Percentiles rank a stretch among this genome's conserved stretches.
Conservation (phyloP, 2,888 invertebrate species). For the Philereme transversata region DNA sequence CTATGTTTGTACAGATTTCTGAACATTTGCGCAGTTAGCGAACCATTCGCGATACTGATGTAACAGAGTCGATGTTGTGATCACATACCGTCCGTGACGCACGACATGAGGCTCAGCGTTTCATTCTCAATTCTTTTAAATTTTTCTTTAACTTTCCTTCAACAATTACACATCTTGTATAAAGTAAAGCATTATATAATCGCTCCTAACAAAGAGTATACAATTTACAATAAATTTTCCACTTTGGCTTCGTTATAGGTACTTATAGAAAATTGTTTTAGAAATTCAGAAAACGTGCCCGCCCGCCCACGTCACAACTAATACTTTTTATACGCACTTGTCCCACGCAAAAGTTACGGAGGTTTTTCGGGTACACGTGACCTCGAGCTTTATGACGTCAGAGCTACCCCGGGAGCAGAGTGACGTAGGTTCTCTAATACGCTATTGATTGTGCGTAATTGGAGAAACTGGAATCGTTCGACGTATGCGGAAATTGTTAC, state of each 20-base stretch:
- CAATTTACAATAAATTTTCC: conserved; percentile 14
- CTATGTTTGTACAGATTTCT: conserved; percentile 74
- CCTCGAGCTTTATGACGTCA: conserved; percentile 66
- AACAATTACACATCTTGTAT: conserved; percentile 2
- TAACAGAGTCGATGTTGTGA: conserved; percentile 48
- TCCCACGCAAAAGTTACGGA: conserved; percentile 46
- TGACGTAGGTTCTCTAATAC: conserved; percentile 50
- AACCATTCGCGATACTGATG: conserved; percentile 56
- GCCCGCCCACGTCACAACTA: conserved; percentile 41
- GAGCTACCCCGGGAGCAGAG: conserved; percentile 40
- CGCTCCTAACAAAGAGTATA: conserved; percentile 40
- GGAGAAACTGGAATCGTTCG: conserved; percentile 28
- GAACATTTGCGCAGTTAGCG: conserved; percentile 71
- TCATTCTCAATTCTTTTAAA: conserved; percentile 15
- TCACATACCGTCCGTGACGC: conserved; percentile 25
- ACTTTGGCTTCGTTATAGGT: conserved; percentile 2
- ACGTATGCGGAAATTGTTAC: conserved; percentile 69
- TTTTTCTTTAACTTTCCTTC: conserved; percentile 5
- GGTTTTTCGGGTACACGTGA: conserved; percentile 51
- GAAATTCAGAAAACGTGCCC: conserved; percentile 47
- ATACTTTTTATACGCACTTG: conserved; percentile 45
- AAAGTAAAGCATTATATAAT: not conserved
- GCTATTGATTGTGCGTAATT: conserved; percentile 52
- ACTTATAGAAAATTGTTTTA: conserved; percentile 28
- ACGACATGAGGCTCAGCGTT: conserved; percentile 19